Conservation (phyloP, 2,113 vertebrate genomes). For the Aptenodytes forsteri region DNA sequence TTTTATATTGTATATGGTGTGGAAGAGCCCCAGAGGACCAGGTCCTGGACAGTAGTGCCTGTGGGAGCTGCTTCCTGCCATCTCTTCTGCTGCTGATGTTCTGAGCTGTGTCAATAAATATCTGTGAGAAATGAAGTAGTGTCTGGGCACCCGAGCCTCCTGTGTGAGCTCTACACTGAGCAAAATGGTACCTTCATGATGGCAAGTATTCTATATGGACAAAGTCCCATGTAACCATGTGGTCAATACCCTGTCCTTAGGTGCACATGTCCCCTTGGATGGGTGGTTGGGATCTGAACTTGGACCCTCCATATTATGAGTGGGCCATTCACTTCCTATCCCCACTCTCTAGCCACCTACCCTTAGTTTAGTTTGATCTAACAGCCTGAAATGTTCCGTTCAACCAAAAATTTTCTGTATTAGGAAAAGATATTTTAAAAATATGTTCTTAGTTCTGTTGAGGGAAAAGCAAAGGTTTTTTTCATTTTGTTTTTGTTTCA, state of each 20-base stretch:
- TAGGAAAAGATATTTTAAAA: background rate
- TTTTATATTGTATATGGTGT: background rate
- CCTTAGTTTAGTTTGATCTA: background rate
- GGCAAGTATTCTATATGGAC: background rate
- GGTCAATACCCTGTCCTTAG: background rate
- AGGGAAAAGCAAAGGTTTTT: background rate
- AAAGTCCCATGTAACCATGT: background rate
- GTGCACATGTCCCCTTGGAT: background rate
- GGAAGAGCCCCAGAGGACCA: background rate
- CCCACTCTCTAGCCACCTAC: background rate
- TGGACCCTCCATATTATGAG: background rate
- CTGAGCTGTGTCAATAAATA: background rate
- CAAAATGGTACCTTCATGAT: accelerated
- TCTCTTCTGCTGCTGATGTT: background rate
- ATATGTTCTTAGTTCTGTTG: background rate
- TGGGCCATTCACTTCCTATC: background rate
- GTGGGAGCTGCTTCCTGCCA: background rate
- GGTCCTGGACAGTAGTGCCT: background rate
- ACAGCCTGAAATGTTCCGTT: background rate
- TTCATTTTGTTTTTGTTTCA: background rate
- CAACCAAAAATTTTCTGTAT: background rate
- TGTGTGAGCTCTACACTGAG: background rate
- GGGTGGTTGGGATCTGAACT: background rate
- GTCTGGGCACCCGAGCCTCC: background rate
- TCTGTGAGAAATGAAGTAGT: background rate